These are phyloP conservation scores for Cyrtodaria siliqua DNA, from an alignment of 2,888 invertebrate genomes.

Conservation along the genomic window DNA sequence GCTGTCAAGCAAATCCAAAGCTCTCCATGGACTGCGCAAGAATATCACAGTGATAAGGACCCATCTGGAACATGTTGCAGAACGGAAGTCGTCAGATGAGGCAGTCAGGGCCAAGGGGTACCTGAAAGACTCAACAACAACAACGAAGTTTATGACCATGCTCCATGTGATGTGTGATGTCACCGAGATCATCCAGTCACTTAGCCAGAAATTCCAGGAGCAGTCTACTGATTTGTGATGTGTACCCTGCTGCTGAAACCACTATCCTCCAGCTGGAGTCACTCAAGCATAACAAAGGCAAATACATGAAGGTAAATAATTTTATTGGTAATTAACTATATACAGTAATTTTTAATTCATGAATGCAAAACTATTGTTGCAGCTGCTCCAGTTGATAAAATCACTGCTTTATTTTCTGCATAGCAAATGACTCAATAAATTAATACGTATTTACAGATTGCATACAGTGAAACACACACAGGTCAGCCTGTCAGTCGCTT, in stretches of 20 bases:
- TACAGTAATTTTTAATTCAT: too few relatives aligned
- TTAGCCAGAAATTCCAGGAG: conserved; percentile 3
- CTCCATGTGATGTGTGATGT: conserved; percentile 18
- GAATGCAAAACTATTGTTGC: too few relatives aligned
- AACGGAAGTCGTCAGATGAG: conserved; percentile 15
- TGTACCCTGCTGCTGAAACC: conserved; percentile 13
- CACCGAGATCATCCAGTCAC: background rate
- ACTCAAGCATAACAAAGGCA: conserved; percentile 15
- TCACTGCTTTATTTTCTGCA: too few relatives aligned
- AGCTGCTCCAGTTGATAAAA: too few relatives aligned
- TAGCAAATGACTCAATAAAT: too few relatives aligned
- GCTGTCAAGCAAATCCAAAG: conserved; percentile 2
- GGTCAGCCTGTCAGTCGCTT: too few relatives aligned
- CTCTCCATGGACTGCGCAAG: background rate
- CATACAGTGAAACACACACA: too few relatives aligned
- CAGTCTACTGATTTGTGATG: conserved; percentile 17
- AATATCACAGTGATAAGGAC: background rate
- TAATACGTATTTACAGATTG: too few relatives aligned
- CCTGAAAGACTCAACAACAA: background rate
- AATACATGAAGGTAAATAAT: conserved; percentile 13
- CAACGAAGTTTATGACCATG: conserved; percentile 13
- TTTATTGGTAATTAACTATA: too few relatives aligned
- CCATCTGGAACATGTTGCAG: conserved; percentile 27
- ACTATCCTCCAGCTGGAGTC: conserved; percentile 12
- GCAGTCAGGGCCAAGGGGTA: conserved; percentile 19